phyloP scores from a whole-genome alignment of 2,113 vertebrate species.

The Chroicocephalus ridibundus region DNA sequence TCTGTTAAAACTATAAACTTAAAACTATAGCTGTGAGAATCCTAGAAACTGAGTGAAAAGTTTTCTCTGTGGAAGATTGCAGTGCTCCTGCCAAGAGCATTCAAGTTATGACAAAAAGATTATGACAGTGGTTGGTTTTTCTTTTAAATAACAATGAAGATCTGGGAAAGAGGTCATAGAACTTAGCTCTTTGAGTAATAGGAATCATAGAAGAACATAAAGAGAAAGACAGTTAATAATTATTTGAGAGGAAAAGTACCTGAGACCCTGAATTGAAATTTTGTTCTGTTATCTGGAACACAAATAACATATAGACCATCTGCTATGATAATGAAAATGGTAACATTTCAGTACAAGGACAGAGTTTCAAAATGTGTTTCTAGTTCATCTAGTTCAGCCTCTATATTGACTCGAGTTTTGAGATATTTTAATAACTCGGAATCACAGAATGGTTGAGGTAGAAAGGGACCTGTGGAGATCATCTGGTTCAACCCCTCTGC shows the following conservation, averaged over 20 bases:
- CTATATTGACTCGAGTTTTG: neutral
- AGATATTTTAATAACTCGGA: neutral
- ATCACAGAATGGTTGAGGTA: neutral
- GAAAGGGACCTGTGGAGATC: neutral
- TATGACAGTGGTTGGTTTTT: neutral
- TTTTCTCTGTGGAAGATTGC: neutral
- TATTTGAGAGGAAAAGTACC: neutral
- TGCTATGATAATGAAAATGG: neutral
- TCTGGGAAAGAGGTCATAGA: neutral
- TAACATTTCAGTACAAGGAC: neutral
- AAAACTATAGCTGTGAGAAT: neutral
- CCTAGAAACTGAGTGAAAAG: neutral
- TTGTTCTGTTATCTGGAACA: neutral
- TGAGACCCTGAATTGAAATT: neutral
- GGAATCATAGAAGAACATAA: neutral
- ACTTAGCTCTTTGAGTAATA: neutral
- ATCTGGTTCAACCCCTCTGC: neutral
- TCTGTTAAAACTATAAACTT: neutral
- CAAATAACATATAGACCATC: neutral
- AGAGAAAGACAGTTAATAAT: neutral
- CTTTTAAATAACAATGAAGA: neutral
- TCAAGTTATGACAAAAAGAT: neutral
- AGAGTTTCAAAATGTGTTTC: neutral
- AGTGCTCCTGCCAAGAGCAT: neutral
- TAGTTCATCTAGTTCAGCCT: neutral